A percentile compares a stretch with the other conserved stretches of the same genome.
Conservation (phyloP, 2,113 vertebrate species). For the Petaurus breviceps region DNA sequence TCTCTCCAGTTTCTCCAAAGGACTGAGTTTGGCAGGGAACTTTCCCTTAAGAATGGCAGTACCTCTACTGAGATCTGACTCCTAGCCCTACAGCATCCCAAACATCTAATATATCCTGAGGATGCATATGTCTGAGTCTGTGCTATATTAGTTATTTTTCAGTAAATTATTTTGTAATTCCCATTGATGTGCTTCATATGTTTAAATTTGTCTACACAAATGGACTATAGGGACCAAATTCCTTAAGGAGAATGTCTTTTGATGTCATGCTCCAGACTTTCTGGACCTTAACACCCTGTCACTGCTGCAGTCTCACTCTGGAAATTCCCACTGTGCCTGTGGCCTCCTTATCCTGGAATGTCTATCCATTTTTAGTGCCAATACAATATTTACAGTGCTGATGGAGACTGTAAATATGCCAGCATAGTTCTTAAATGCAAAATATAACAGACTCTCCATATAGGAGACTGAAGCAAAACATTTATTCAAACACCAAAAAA, state of each 20-base stretch:
- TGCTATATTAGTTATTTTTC: background rate
- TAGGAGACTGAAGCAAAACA: too few relatives aligned
- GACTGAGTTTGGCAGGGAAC: background rate
- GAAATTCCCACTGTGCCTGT: background rate
- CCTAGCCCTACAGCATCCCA: too few relatives aligned
- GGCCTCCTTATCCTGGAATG: background rate
- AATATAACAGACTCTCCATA: too few relatives aligned
- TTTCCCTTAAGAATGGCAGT: background rate
- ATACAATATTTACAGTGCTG: too few relatives aligned
- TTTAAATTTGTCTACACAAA: background rate
- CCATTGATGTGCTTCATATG: background rate
- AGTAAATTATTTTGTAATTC: background rate
- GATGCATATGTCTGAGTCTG: too few relatives aligned
- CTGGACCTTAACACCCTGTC: background rate
- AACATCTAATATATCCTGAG: too few relatives aligned
- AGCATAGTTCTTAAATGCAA: too few relatives aligned
- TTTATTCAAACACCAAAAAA: too few relatives aligned
- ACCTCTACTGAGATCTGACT: background rate
- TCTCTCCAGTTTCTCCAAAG: background rate
- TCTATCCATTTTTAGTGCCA: too few relatives aligned
- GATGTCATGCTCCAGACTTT: background rate
- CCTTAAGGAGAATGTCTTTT: background rate
- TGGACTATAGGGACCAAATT: background rate
- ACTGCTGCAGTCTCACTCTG: background rate
- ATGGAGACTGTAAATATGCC: too few relatives aligned